Evolutionary conservation across 2,888 invertebrate species (phyloP), one percentile per base, ranked within the genome.

Genomic region (Andrena hattorfiana): DNA sequence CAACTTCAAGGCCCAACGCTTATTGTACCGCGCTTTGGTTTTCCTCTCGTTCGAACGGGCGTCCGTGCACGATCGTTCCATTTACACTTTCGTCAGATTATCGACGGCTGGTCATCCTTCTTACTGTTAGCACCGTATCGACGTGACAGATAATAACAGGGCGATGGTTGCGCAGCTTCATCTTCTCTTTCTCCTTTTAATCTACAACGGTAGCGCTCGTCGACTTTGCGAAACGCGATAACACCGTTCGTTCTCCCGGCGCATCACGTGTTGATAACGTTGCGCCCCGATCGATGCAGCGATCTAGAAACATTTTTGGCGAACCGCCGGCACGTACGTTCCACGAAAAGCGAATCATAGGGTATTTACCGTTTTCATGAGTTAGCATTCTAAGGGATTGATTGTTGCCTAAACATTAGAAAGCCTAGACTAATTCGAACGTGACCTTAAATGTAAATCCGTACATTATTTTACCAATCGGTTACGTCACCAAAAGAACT

Each of bases 181-280:
- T 8, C 32, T 74, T 54, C 23, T 26, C 23, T 26, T 56, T 56
- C 13, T 56, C 0, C 1, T 28, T 20, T 16, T 42, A 71, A 83
- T 71, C 67, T 35, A 13, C 23, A 23, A 26, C 32, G 54, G 51
- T 71, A 81, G 48, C 60, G 64, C 5, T 32, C 32, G 54, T 51
- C 51, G 42, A 67, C 49, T 77, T 80, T 67, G 75, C 48, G 28
- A 54, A 77, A 62, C 20, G 51, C 26, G 89, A 89, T 87, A 89
- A 89, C 69, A 54, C 66, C 63, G 56, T 35, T 42, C 70, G 75
- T 68, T 85, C 81, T 76, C 20, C 8, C 30, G 70, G 28, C 74
- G 75, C 77, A 81, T 84, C 86, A 77, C 79, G 83, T 75, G 80
- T 71, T 70, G 87, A 89, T 87, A 89, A 87, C 63, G 26, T 83